Conservation (phyloP, 2,797 vertebrate species). For the Taeniopygia guttata region DNA sequence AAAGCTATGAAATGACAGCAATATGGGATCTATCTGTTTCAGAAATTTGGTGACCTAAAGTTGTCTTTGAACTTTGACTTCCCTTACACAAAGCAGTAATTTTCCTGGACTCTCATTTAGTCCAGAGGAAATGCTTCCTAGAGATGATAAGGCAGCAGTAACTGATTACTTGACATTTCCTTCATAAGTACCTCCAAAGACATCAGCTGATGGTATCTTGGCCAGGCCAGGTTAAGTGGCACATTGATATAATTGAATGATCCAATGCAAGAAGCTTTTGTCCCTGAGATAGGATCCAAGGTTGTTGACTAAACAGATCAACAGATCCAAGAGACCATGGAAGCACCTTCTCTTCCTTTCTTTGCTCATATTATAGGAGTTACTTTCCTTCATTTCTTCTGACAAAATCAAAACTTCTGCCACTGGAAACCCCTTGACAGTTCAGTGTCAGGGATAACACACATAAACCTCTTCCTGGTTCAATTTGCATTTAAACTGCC, state of each 20-base stretch:
- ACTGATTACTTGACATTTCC: not conserved
- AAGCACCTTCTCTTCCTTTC: not conserved
- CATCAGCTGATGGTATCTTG: not conserved
- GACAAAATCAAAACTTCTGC: not conserved
- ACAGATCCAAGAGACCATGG: not conserved
- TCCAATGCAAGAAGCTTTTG: not conserved
- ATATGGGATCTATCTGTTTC: not conserved
- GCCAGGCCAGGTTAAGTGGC: not conserved
- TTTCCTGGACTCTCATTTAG: not conserved
- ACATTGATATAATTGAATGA: not conserved
- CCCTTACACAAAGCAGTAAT: not conserved
- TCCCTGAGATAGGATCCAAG: not conserved
- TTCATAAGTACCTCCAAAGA: not conserved
- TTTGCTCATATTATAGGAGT: not conserved
- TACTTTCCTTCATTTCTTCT: not conserved
- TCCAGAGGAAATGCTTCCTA: not conserved
- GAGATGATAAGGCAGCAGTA: not conserved
- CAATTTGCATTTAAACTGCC: slow-evolving; percentile 23
- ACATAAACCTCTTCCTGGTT: not conserved
- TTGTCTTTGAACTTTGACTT: not conserved
- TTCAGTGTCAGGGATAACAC: slow-evolving; percentile 12
- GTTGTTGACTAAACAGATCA: not conserved
- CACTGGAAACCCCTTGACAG: not conserved
- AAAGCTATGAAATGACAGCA: not conserved
- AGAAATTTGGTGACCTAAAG: not conserved